phyloP scores from a whole-genome alignment of 2,797 vertebrate genomes.

The Gallinago solitaria region DNA sequence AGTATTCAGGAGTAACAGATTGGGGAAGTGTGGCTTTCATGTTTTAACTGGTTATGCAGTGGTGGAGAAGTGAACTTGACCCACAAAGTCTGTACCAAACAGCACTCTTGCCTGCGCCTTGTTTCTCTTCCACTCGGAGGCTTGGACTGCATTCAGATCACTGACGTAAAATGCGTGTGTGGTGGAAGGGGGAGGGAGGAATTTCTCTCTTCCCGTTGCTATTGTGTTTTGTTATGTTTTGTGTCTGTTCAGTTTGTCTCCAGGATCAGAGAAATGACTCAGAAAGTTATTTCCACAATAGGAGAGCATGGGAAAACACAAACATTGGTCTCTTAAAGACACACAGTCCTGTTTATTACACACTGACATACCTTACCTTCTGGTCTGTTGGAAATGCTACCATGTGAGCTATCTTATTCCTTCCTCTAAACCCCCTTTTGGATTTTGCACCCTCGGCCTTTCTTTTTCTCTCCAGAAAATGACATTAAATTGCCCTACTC shows the following conservation, averaged over 20 bases:
- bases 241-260: conserved; percentile 50
- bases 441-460: neutral
- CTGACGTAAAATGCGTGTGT: neutral
- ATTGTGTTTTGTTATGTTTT: conserved; percentile 50
- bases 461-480: neutral
- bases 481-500: neutral
- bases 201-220: conserved; percentile 24
- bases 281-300: conserved; percentile 64
- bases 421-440: neutral
- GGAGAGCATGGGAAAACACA: conserved; percentile 70
- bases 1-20: neutral
- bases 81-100: neutral
- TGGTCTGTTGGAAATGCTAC: neutral
- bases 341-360: neutral
- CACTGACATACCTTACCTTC: neutral
- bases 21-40: neutral
- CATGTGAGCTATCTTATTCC: neutral
- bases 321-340: conserved; percentile 61
- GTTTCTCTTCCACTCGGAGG: neutral
- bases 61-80: neutral
- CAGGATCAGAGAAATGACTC: conserved; percentile 69
- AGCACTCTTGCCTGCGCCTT: neutral
- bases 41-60: neutral
- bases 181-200: conserved; percentile 20
- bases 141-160: neutral